A percentile compares a stretch with the other conserved stretches of the same genome.
These are phyloP conservation scores for Shinisaurus crocodilurus DNA, from an alignment of 2,113 vertebrate species.

Conservation along the genomic window DNA sequence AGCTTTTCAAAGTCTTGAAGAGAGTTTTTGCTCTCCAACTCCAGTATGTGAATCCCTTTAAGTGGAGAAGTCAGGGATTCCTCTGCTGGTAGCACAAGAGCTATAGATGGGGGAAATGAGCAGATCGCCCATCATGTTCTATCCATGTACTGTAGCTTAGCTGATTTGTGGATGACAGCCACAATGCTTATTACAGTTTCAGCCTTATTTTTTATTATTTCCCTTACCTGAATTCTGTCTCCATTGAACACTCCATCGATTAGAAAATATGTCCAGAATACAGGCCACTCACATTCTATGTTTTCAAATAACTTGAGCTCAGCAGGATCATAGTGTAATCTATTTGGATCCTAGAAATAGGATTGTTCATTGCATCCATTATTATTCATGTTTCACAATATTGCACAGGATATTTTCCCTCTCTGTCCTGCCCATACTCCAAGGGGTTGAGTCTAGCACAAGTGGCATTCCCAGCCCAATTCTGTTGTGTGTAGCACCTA, in stretches of 20 bases:
- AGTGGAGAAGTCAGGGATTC: neutral
- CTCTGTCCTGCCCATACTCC: neutral
- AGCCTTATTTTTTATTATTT: neutral
- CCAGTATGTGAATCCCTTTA: neutral
- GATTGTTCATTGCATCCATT: neutral
- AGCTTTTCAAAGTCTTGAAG: neutral
- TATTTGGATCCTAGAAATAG: constrained; percentile 87
- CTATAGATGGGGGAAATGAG: neutral
- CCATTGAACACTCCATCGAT: constrained; percentile 92
- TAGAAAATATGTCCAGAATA: constrained; percentile 98
- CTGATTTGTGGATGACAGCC: neutral
- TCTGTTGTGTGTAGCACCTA: neutral
- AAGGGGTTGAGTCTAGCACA: neutral
- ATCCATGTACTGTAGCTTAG: neutral
- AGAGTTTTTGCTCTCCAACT: neutral
- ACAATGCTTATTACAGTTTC: neutral
- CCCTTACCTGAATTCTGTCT: constrained; percentile 90
- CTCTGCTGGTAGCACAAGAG: neutral
- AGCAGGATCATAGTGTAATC: constrained; percentile 96
- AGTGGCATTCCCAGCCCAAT: neutral
- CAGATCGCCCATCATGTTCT: too few species aligned
- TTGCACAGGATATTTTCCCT: neutral
- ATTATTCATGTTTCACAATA: neutral
- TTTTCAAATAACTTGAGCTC: constrained; percentile 99
- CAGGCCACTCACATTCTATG: constrained; percentile 97